Base-by-base conservation (phyloP, 1,140 invertebrate genomes). In the Drosophila sulfurigaster region DNA sequence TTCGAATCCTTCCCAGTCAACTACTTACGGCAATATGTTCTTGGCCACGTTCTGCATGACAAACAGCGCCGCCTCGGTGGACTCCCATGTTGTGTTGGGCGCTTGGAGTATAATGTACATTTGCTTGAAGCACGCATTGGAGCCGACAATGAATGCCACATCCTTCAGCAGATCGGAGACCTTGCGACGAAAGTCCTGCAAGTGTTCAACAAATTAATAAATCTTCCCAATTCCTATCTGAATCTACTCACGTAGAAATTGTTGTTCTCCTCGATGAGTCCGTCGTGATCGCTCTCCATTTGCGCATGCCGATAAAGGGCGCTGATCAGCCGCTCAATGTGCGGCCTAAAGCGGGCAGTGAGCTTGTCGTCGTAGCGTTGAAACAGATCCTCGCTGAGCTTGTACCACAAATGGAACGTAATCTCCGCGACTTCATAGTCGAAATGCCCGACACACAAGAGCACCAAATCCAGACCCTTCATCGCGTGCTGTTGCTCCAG, bases 361-460 rank as follows among this genome's bases (percentile, higher is more conserved):
- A 98, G 88, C 0, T 95, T 94, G 71, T 97, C 95, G 72, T 95
- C 95, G 87, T 98, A 97, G 80, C 96, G 96, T 80, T 98, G 96
- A 92, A 99, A 99, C 0, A 99, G 93, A 79, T 97, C 96, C 94
- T 99, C 99, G 8, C 98, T 99, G 45, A 99, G 93, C 38, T 97
- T 94, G 93, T 99, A 99, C 99, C 99, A 99, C 57, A 99, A 94
- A 92, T 98, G 97, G 91, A 99, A 99, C 3, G 98, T 99, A 68
- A 99, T 98, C 93, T 99, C 98, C 30, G 98, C 97, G 43, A 99
- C 96, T 96, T 99, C 98, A 94, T 99, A 99, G 93, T 99, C 98
- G 93, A 99, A 98, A 94, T 99, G 98, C 0, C 98, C 97, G 43
- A 98, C 97, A 94, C 98, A 99, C 6, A 96, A 95, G 8, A 99